phyloP scores from a whole-genome alignment of 2,888 invertebrate species.

The Drosophila monieri region DNA sequence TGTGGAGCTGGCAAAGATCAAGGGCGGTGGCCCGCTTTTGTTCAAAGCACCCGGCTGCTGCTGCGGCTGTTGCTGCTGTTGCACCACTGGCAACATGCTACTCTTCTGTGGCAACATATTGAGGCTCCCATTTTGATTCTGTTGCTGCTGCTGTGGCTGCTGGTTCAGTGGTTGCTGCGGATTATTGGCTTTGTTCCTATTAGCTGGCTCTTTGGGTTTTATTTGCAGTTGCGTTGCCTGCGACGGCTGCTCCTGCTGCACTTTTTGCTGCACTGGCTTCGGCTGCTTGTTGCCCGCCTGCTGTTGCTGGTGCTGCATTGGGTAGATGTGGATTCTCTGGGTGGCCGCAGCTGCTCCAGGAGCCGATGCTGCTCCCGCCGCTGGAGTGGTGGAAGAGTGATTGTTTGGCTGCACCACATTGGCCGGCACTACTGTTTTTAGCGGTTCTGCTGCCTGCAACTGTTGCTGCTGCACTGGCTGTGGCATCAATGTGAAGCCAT shows the following conservation, averaged over 20 bases:
- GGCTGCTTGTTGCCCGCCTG: slow-evolving; percentile 60
- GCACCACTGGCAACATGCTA: slow-evolving; percentile 50
- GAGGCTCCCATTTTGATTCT: slow-evolving; percentile 26
- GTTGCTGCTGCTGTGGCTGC: slow-evolving; percentile 42
- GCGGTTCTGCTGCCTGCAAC: slow-evolving; percentile 45
- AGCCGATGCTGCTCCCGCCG: slow-evolving; percentile 31
- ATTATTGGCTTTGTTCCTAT: slow-evolving; percentile 36
- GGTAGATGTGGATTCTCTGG: slow-evolving; percentile 80
- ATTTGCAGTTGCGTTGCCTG: slow-evolving; percentile 44
- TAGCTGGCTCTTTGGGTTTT: slow-evolving; percentile 43
- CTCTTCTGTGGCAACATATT: slow-evolving; percentile 57
- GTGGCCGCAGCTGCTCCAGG: slow-evolving; percentile 65
- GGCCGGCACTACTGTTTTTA: slow-evolving; percentile 70
- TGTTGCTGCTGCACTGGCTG: slow-evolving; percentile 59
- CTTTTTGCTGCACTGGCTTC: slow-evolving; percentile 67
- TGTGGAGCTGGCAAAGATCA: slow-evolving; percentile 66
- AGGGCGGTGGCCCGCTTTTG: slow-evolving; percentile 74
- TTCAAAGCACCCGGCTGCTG: slow-evolving; percentile 39
- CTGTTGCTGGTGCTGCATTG: slow-evolving; percentile 82
- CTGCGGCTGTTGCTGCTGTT: slow-evolving; percentile 52
- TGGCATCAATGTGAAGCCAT: slow-evolving; percentile 72
- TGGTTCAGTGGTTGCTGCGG: slow-evolving; percentile 36
- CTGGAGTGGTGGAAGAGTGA: slow-evolving; percentile 74
- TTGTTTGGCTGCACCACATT: slow-evolving; percentile 84
- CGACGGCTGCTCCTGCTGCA: slow-evolving; percentile 78